phyloP scores from a whole-genome alignment of 53 echinoderm and acorn worm genomes.

The Paracentrotus lividus region DNA sequence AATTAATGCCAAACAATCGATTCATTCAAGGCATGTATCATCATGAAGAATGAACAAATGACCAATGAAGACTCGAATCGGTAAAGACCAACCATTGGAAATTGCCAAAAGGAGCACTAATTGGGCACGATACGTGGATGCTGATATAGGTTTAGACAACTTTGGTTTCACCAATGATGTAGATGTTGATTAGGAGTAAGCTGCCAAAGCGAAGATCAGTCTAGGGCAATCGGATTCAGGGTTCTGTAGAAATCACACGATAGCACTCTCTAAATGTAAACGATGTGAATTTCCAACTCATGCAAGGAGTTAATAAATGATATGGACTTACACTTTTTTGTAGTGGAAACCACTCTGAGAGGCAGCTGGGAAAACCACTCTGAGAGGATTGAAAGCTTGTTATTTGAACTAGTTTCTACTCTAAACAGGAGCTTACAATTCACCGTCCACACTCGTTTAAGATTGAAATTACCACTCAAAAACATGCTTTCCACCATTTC shows the following conservation, averaged over 20 bases:
- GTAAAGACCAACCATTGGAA: neutral
- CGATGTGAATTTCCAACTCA: neutral
- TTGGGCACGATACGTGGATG: slow-evolving; percentile 10
- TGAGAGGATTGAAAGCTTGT: too few species aligned
- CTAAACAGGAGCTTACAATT: too few species aligned
- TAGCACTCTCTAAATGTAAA: neutral
- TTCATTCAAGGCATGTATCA: too few species aligned
- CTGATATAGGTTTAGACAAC: neutral
- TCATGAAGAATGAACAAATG: neutral
- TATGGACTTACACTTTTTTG: neutral
- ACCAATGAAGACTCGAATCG: neutral
- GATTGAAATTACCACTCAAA: neutral
- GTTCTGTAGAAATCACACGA: neutral
- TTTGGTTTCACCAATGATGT: neutral
- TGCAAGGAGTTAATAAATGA: too few species aligned
- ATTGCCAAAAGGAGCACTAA: neutral
- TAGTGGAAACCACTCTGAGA: too few species aligned
- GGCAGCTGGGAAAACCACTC: too few species aligned
- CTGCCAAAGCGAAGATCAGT: neutral
- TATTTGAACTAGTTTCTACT: too few species aligned
- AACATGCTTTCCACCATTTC: too few species aligned
- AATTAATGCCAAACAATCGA: too few species aligned
- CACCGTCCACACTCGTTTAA: too few species aligned
- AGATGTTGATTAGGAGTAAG: neutral
- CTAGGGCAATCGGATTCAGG: neutral